phyloP scores from a whole-genome alignment of 2,113 vertebrate species.

The Dolichallabes microphthalmus region DNA sequence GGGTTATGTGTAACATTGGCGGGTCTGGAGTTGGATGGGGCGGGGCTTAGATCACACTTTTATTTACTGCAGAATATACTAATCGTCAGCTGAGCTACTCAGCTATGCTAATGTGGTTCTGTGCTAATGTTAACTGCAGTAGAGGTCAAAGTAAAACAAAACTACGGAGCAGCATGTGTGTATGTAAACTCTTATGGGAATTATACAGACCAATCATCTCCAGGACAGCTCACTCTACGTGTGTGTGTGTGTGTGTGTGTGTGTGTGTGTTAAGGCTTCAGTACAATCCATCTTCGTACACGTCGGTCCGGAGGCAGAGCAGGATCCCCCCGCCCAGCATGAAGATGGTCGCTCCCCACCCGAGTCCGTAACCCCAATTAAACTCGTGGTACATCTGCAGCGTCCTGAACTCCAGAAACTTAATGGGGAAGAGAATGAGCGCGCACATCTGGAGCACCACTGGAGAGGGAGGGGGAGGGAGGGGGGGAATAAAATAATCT shows the following conservation, averaged over 20 bases:
- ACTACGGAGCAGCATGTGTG: slow-evolving; percentile 43
- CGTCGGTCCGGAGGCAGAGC: slow-evolving; percentile 78
- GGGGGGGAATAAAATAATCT: not conserved
- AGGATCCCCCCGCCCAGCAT: slow-evolving; percentile 80
- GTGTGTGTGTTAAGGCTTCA: slow-evolving; percentile 50
- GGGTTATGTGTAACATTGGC: not conserved
- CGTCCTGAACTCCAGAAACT: slow-evolving; percentile 77
- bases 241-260: not conserved
- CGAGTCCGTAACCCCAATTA: slow-evolving; percentile 83
- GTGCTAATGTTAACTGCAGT: not conserved
- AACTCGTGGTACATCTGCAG: slow-evolving; percentile 81
- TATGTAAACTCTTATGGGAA: slow-evolving; percentile 21
- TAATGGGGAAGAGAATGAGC: slow-evolving; percentile 79
- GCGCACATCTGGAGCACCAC: slow-evolving; percentile 80
- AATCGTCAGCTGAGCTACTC: no score
- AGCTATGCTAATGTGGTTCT: not conserved
- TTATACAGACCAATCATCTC: slow-evolving; percentile 29
- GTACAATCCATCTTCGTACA: slow-evolving; percentile 75
- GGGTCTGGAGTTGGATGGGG: not conserved
- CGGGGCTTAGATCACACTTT: not conserved
- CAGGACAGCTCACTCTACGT: not conserved
- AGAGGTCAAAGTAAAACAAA: slow-evolving; percentile 39
- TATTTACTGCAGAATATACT: not conserved
- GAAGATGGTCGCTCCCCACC: slow-evolving; percentile 82
- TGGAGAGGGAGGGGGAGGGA: slow-evolving; percentile 38